Conservation (phyloP, 2,797 vertebrate species). For the Lutjanus campechanus region DNA sequence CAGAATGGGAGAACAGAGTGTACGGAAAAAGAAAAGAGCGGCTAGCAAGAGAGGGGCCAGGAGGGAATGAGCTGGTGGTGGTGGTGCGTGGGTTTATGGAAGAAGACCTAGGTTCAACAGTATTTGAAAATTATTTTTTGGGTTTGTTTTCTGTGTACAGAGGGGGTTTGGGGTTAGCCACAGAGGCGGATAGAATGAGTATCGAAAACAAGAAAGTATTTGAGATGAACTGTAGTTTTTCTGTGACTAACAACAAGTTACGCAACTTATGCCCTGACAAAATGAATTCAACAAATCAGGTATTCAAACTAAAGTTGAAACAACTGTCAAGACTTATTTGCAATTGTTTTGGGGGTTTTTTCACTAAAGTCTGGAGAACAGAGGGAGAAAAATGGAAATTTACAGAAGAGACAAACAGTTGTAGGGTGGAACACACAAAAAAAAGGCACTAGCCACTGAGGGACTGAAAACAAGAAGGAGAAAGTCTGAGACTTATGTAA, state of each 20-base stretch:
- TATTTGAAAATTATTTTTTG: slow-evolving; percentile 42
- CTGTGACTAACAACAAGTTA: slow-evolving; percentile 10
- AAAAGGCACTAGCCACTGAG: not conserved
- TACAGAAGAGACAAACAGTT: slow-evolving; percentile 6
- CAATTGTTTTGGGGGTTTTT: slow-evolving; percentile 5
- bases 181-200: slow-evolving; percentile 47
- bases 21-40: slow-evolving; percentile 60
- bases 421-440: slow-evolving; percentile 13
- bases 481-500: not conserved
- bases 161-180: slow-evolving; percentile 52
- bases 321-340: slow-evolving; percentile 10
- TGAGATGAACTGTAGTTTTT: slow-evolving; percentile 34
- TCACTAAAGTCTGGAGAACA: not conserved
- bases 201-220: slow-evolving; percentile 46
- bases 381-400: not conserved
- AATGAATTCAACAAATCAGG: slow-evolving; percentile 14
- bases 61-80: slow-evolving; percentile 70
- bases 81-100: slow-evolving; percentile 37
- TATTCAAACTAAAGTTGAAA: slow-evolving; percentile 6
- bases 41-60: slow-evolving; percentile 49
- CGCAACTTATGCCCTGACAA: slow-evolving; percentile 13
- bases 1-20: slow-evolving; percentile 58
- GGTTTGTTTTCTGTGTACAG: slow-evolving; percentile 48
- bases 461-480: slow-evolving; percentile 6
- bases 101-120: slow-evolving; percentile 51